A percentile compares a stretch with the other conserved stretches of the same genome.
These are phyloP conservation scores for Nymphalis polychloros DNA, from an alignment of 2,888 invertebrate genomes.

Conservation along the genomic window DNA sequence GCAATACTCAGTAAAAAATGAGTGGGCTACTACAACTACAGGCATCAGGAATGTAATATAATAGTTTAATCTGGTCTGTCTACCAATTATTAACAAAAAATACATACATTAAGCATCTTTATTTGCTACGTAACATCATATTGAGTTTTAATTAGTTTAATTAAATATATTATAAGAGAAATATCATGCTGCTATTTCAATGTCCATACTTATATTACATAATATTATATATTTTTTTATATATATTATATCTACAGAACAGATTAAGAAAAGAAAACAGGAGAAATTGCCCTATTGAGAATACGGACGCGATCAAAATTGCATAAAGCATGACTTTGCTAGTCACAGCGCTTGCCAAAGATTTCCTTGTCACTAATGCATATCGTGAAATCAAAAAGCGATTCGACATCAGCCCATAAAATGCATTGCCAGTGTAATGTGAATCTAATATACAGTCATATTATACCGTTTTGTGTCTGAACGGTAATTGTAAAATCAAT, in stretches of 20 bases:
- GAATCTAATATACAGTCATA: conserved; percentile 24
- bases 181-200: not conserved
- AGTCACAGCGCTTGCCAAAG: not conserved
- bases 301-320: conserved; percentile 4
- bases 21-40: too few relatives aligned
- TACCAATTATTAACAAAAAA: too few relatives aligned
- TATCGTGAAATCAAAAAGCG: conserved; percentile 25
- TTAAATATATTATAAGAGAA: too few relatives aligned
- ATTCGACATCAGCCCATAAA: conserved; percentile 27
- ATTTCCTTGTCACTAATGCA: conserved; percentile 19
- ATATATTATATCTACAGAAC: not conserved
- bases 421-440: conserved; percentile 24
- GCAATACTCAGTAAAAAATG: too few relatives aligned
- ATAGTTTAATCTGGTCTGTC: too few relatives aligned
- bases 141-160: too few relatives aligned
- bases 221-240: not conserved
- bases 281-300: not conserved
- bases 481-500: conserved; percentile 25
- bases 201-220: too few relatives aligned
- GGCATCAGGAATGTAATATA: too few relatives aligned
- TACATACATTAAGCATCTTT: too few relatives aligned
- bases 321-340: not conserved
- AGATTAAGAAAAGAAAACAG: not conserved
- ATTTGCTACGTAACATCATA: too few relatives aligned
- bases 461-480: conserved; percentile 22